Conservation (phyloP, 2,113 vertebrate species). For the Microtus ochrogaster region DNA sequence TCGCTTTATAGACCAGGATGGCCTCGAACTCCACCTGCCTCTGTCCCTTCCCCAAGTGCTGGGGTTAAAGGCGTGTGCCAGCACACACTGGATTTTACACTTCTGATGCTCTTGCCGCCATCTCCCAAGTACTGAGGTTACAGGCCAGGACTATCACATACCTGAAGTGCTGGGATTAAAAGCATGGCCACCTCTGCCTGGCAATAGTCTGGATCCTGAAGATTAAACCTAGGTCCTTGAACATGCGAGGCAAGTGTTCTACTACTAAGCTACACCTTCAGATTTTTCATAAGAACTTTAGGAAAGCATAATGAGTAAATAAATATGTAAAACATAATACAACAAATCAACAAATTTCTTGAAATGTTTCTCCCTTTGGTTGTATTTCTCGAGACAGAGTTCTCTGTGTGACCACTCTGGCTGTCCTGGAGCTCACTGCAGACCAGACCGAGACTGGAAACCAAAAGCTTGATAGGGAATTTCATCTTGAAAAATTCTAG, state of each 20-base stretch:
- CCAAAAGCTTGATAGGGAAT: constrained; percentile 4
- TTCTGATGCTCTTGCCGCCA: not conserved
- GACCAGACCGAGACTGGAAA: not conserved
- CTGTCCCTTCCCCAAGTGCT: too few relatives aligned
- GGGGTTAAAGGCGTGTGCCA: not conserved
- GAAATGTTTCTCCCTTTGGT: not conserved
- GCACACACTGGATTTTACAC: not conserved
- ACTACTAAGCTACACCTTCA: not conserved
- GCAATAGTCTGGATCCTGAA: not conserved
- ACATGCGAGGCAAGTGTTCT: not conserved
- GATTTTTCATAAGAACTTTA: not conserved
- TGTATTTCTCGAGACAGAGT: not conserved
- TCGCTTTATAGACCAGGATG: too few relatives aligned
- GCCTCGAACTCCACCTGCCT: too few relatives aligned
- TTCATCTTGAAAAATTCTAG: constrained; percentile 47
- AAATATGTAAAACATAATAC: too few relatives aligned
- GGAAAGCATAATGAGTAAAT: not conserved
- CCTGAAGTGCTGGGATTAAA: not conserved
- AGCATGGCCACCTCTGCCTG: not conserved
- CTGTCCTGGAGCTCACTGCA: not conserved
- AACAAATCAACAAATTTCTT: not conserved
- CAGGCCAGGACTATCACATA: not conserved
- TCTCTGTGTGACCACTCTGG: not conserved
- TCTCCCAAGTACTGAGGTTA: not conserved
- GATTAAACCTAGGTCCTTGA: not conserved